These are phyloP conservation scores for Neodiprion lecontei DNA, from an alignment of 1,140 invertebrate species.

Conservation along the genomic window DNA sequence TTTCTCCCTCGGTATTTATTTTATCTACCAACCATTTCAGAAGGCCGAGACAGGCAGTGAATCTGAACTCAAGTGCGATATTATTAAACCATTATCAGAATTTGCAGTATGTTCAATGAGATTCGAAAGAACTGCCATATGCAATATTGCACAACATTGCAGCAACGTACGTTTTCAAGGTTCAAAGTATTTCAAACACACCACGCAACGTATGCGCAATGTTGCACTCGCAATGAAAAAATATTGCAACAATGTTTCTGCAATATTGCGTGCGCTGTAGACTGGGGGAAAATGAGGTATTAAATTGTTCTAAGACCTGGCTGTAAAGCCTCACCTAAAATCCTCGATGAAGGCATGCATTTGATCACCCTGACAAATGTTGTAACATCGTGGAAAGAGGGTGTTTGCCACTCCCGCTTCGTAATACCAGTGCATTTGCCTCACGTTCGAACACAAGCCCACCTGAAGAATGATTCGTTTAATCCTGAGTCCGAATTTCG, in stretches of 20 bases:
- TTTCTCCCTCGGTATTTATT: slow-evolving; percentile 65
- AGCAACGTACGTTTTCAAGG: no score
- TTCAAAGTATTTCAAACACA: no score
- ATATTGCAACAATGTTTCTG: no score
- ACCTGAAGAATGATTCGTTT: slow-evolving; percentile 47
- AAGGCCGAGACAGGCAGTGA: slow-evolving; percentile 85
- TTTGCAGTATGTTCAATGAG: no score
- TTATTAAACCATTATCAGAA: slow-evolving; percentile 6
- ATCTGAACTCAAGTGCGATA: slow-evolving; percentile 53
- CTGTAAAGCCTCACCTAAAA: slow-evolving; percentile 61
- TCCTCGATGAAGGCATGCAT: slow-evolving; percentile 88
- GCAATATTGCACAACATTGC: no score
- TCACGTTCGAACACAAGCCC: slow-evolving; percentile 80
- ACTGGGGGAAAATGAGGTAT: no score
- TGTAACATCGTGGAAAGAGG: slow-evolving; percentile 88
- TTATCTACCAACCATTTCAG: slow-evolving; percentile 76
- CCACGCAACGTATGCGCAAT: no score
- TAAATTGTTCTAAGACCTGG: no score
- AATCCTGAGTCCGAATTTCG: not conserved
- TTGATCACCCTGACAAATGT: slow-evolving; percentile 85
- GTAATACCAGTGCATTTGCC: slow-evolving; percentile 89
- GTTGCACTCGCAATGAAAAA: no score
- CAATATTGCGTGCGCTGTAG: no score
- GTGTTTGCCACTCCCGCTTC: slow-evolving; percentile 81
- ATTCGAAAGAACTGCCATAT: no score